These are phyloP conservation scores for Dasysyrphus albostriatus DNA, from an alignment of 2,888 invertebrate species.

Conservation along the genomic window DNA sequence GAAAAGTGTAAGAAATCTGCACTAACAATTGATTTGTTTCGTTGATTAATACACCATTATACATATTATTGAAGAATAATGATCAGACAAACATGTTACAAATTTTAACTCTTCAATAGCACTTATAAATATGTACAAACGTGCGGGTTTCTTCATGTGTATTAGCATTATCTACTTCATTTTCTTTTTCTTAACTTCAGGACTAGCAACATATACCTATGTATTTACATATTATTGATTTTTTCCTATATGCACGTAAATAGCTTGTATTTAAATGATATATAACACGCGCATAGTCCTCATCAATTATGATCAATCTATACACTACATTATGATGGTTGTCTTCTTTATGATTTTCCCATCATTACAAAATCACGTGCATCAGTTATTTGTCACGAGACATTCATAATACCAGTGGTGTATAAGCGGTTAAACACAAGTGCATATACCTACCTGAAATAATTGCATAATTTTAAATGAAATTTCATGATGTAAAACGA, in stretches of 20 bases:
- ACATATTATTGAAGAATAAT: conserved; percentile 49
- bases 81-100: conserved; percentile 59
- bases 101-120: conserved; percentile 5
- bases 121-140: neutral
- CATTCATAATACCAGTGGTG: conserved; percentile 18
- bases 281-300: conserved; percentile 55
- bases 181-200: conserved; percentile 28
- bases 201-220: neutral
- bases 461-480: conserved; percentile 54
- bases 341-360: conserved; percentile 45
- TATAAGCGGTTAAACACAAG: conserved; percentile 34
- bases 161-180: neutral
- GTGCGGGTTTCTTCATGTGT: neutral
- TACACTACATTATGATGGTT: conserved; percentile 33
- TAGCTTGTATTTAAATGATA: conserved; percentile 35
- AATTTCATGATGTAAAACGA: conserved; percentile 25
- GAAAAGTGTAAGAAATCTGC: conserved; percentile 49
- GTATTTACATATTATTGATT: conserved; percentile 12
- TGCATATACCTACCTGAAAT: conserved; percentile 24
- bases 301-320: conserved; percentile 46
- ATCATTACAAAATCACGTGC: conserved; percentile 66
- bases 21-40: conserved; percentile 49
- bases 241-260: conserved; percentile 13
- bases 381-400: conserved; percentile 56
- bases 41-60: conserved; percentile 49